phyloP scores from a whole-genome alignment of 2,113 vertebrate species.

The Paratilapia polleni region DNA sequence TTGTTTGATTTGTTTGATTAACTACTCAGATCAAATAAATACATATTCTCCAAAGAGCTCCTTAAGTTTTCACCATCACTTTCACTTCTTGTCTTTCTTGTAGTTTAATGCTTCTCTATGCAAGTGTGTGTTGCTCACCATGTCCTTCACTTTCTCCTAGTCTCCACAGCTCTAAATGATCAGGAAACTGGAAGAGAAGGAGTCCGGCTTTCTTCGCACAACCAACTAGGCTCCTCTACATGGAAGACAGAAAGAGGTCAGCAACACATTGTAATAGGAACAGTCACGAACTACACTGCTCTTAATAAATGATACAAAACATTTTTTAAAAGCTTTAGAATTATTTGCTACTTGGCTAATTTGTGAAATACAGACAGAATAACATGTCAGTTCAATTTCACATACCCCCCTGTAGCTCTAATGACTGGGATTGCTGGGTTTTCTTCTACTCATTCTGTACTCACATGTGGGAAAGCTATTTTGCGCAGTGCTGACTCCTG shows the following conservation, averaged over 20 bases:
- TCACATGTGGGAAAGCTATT: slow-evolving; percentile 92
- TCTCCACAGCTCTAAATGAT: slow-evolving; percentile 92
- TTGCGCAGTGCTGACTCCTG: slow-evolving; percentile 83
- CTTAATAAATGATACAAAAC: background rate
- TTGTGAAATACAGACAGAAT: background rate
- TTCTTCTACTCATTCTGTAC: slow-evolving; percentile 42
- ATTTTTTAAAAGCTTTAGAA: background rate
- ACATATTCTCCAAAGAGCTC: background rate
- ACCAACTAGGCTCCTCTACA: slow-evolving; percentile 87
- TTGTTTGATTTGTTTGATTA: background rate
- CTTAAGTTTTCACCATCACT: no score
- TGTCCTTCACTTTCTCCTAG: slow-evolving; percentile 86
- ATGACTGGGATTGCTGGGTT: background rate
- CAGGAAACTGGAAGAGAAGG: slow-evolving; percentile 94
- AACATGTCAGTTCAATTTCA: background rate
- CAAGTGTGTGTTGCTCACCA: slow-evolving; percentile 73
- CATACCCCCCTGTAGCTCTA: background rate
- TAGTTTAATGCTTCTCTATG: background rate
- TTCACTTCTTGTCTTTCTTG: background rate
- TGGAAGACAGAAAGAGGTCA: background rate
- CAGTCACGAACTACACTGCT: background rate
- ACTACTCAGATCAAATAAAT: background rate
- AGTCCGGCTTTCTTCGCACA: slow-evolving; percentile 88
- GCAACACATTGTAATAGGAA: background rate
- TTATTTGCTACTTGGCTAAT: background rate